phyloP scores from a whole-genome alignment of 2,797 vertebrate genomes.

The Buceros bicornis region DNA sequence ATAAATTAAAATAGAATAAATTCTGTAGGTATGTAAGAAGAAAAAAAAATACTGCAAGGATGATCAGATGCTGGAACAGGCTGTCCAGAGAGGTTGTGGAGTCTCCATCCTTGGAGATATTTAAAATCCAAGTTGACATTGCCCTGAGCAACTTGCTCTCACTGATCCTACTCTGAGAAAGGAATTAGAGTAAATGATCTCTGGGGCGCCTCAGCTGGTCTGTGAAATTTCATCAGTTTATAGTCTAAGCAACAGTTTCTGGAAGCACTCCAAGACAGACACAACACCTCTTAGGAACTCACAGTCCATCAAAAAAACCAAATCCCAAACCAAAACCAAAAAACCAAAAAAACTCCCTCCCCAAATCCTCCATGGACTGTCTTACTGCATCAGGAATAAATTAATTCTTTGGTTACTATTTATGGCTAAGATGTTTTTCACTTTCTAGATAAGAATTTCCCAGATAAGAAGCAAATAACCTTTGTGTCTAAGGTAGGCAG shows the following conservation, averaged over 20 bases:
- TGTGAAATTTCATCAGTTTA: constrained; percentile 50
- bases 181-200: constrained; percentile 37
- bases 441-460: constrained; percentile 12
- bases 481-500: background rate
- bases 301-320: background rate
- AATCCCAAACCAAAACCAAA: background rate
- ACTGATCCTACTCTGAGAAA: background rate
- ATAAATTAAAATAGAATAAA: background rate
- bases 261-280: constrained; percentile 25
- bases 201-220: background rate
- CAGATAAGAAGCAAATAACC: constrained; percentile 1
- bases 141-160: background rate
- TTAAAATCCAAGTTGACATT: background rate
- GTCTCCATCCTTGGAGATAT: background rate
- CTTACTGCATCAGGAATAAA: background rate
- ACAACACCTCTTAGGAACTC: background rate
- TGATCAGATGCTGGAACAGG: background rate
- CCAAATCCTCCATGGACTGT: background rate
- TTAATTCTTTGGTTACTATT: background rate
- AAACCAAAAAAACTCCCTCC: too few species aligned
- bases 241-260: constrained; percentile 10
- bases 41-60: background rate
- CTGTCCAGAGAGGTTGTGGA: background rate
- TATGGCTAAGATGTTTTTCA: background rate
- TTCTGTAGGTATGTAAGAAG: background rate